These are phyloP conservation scores for Blastobasis lacticolella DNA, from an alignment of 2,888 invertebrate genomes.

Conservation along the genomic window DNA sequence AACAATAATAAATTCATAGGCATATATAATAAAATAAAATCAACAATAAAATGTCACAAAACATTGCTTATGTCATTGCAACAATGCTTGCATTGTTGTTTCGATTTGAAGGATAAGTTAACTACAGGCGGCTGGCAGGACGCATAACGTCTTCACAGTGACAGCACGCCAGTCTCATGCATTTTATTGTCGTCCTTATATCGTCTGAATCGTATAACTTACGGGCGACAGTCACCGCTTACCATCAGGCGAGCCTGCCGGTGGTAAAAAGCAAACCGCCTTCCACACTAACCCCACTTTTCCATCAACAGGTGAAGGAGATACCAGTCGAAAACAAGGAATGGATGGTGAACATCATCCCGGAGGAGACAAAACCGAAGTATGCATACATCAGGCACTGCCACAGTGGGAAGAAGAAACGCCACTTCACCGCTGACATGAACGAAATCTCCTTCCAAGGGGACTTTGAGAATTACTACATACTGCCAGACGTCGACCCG, in stretches of 20 bases:
- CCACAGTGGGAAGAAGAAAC: conserved; percentile 53
- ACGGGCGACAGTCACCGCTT: neutral
- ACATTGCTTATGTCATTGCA: no score
- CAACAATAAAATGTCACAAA: no score
- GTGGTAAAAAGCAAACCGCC: no score
- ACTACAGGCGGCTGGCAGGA: no score
- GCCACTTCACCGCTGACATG: conserved; percentile 61
- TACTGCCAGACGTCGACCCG: conserved; percentile 60
- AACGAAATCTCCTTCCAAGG: conserved; percentile 57
- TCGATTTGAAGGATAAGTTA: no score
- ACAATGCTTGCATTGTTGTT: no score
- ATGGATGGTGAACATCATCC: conserved; percentile 62
- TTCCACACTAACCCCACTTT: no score
- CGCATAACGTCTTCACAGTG: no score
- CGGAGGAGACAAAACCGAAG: conserved; percentile 49
- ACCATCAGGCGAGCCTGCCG: neutral
- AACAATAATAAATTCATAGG: no score
- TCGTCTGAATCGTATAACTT: neutral
- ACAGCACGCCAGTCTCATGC: no score
- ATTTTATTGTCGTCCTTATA: no score
- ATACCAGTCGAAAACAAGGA: conserved; percentile 44
- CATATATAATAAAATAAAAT: no score
- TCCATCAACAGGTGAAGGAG: conserved; percentile 29
- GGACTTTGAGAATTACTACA: conserved; percentile 64
- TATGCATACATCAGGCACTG: conserved; percentile 65